phyloP scores from a whole-genome alignment of 37 sponge, comb jelly and placozoan genomes.

The Tethya wilhelma region DNA sequence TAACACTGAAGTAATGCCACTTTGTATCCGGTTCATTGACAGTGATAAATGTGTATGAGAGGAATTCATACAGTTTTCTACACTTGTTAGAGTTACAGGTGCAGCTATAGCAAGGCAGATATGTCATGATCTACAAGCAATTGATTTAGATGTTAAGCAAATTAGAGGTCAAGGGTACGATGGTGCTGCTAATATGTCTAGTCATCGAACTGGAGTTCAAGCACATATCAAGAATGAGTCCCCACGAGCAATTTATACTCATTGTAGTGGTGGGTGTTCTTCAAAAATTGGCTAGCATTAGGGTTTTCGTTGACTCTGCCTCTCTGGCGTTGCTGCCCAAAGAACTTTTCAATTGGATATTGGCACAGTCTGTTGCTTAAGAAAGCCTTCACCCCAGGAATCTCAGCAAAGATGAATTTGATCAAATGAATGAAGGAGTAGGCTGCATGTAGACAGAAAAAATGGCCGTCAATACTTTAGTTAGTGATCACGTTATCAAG shows the following conservation, averaged over 20 bases:
- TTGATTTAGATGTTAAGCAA: not conserved
- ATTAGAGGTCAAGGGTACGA: conserved; percentile 60
- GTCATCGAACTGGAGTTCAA: conserved; percentile 48
- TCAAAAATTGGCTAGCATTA: no score
- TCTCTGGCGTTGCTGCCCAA: no score
- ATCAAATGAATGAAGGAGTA: no score
- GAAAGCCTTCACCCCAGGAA: no score
- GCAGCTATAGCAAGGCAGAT: no score
- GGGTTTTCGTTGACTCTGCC: no score
- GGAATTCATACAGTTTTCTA: conserved; percentile 33
- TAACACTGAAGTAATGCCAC: conserved; percentile 44
- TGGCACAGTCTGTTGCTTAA: no score
- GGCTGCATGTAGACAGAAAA: no score
- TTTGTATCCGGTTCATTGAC: conserved; percentile 43
- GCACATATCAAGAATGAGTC: conserved; percentile 5
- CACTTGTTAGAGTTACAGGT: conserved; percentile 4
- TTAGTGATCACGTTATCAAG: no score
- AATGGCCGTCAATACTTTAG: no score
- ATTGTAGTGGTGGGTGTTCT: conserved; percentile 74
- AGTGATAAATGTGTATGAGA: conserved; percentile 17
- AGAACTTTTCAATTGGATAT: no score
- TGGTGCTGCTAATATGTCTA: conserved; percentile 62
- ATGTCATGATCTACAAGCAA: not conserved
- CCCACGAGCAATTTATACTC: conserved; percentile 50
- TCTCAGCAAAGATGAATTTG: no score